Conservation (phyloP, 2,113 vertebrate species). For the Albula glossodonta region DNA sequence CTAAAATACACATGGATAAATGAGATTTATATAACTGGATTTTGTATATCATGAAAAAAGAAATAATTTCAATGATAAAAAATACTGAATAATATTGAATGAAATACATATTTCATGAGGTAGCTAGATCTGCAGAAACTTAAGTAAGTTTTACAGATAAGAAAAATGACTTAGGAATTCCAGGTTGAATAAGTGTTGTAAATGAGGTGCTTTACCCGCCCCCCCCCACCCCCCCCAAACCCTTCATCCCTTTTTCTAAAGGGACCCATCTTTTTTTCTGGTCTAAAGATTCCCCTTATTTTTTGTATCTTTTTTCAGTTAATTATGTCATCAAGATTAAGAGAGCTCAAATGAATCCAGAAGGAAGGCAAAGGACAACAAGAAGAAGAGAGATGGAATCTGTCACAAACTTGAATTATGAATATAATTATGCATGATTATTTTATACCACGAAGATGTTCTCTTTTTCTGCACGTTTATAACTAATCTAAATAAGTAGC, state of each 20-base stretch:
- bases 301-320: slow-evolving; percentile 82
- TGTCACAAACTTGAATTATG: slow-evolving; percentile 99
- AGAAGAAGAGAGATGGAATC: slow-evolving; percentile 97
- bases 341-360: slow-evolving; percentile 89
- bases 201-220: slow-evolving; percentile 37
- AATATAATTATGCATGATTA: slow-evolving; percentile 99
- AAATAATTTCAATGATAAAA: slow-evolving; percentile 34
- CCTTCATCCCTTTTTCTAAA: slow-evolving; percentile 1
- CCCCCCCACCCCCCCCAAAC: background rate
- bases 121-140: slow-evolving; percentile 46
- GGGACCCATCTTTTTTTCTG: slow-evolving; percentile 40
- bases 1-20: slow-evolving; percentile 28
- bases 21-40: slow-evolving; percentile 26
- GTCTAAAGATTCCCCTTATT: slow-evolving; percentile 73
- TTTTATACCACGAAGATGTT: slow-evolving; percentile 98
- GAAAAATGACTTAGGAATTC: slow-evolving; percentile 49
- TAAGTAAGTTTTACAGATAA: slow-evolving; percentile 48
- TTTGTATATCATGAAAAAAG: slow-evolving; percentile 35
- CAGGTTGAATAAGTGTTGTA: slow-evolving; percentile 44
- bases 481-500: slow-evolving; percentile 99
- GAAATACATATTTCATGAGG: slow-evolving; percentile 52
- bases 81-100: slow-evolving; percentile 34
- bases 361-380: slow-evolving; percentile 94
- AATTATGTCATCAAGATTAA: slow-evolving; percentile 96
- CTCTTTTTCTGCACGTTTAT: slow-evolving; percentile 97